Conservation (phyloP, 2,113 vertebrate species). For the Alces alces region DNA sequence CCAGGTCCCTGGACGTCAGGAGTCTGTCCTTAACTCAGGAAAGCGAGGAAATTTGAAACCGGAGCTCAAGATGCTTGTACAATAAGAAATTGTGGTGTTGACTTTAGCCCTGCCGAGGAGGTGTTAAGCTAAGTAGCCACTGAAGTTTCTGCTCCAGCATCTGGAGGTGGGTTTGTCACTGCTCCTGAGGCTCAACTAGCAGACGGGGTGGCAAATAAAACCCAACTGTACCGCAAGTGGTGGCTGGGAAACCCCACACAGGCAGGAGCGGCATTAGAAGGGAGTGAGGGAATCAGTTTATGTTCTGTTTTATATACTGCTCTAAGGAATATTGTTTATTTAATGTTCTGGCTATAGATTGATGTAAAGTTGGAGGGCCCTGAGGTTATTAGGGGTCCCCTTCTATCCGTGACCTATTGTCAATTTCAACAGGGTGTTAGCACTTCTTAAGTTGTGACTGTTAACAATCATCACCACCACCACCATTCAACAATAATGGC, state of each 20-base stretch:
- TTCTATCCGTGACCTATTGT: not conserved
- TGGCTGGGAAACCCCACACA: not conserved
- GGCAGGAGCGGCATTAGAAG: too few species aligned
- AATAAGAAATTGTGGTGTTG: slow-evolving; percentile 4
- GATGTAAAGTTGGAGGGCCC: not conserved
- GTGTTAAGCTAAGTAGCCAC: slow-evolving; percentile 18
- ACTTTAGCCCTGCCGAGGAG: slow-evolving; percentile 4
- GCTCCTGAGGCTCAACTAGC: not conserved
- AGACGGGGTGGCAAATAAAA: not conserved
- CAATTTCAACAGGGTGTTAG: not conserved
- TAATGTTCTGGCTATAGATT: not conserved
- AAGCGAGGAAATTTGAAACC: slow-evolving; percentile 49
- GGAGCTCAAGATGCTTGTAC: slow-evolving; percentile 40
- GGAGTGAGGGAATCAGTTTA: not conserved
- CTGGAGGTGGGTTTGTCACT: not conserved
- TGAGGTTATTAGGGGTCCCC: not conserved
- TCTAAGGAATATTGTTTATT: not conserved
- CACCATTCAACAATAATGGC: not conserved
- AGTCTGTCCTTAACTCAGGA: slow-evolving; percentile 55
- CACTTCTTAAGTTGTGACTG: not conserved
- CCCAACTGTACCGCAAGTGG: accelerated
- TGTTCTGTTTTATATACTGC: not conserved
- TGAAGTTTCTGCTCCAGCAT: not conserved
- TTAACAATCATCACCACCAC: not conserved
- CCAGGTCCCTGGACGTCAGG: slow-evolving; percentile 48